A percentile compares a stretch with the other conserved stretches of the same genome.
These are phyloP conservation scores for Pitangus sulphuratus DNA, from an alignment of 2,797 vertebrate genomes.

Conservation along the genomic window DNA sequence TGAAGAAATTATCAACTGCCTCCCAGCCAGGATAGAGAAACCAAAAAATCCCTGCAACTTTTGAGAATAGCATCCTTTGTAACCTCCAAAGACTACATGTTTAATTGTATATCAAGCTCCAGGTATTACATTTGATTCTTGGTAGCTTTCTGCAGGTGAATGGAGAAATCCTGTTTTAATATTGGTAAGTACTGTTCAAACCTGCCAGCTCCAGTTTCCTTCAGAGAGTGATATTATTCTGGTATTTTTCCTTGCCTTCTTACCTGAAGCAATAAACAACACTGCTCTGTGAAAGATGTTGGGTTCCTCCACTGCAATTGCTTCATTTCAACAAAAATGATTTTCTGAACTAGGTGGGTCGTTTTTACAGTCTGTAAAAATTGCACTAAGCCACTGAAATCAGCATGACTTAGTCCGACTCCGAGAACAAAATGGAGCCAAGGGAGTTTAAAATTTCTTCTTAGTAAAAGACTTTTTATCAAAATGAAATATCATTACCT, in stretches of 20 bases:
- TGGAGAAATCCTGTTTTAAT: not conserved
- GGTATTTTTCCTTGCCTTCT: not conserved
- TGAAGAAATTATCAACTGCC: not conserved
- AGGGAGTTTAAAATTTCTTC: not conserved
- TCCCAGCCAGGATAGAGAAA: not conserved
- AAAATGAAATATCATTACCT: conserved; percentile 40
- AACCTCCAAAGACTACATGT: not conserved
- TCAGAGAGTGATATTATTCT: not conserved
- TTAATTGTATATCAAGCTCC: not conserved
- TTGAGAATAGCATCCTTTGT: not conserved
- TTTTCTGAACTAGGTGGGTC: not conserved
- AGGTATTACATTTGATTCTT: not conserved
- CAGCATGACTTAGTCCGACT: not conserved
- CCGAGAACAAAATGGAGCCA: not conserved
- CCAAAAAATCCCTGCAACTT: not conserved
- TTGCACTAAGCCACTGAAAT: not conserved
- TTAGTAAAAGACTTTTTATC: not conserved
- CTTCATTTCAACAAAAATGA: not conserved
- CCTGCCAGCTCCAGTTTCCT: not conserved
- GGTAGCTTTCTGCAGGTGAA: not conserved
- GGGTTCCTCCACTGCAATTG: not conserved
- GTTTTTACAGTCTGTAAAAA: not conserved
- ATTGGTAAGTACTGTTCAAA: not conserved
- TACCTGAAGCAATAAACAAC: not conserved
- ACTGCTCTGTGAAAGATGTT: not conserved